phyloP scores from a whole-genome alignment of 2,113 vertebrate species.

The Spermophilus dauricus region DNA sequence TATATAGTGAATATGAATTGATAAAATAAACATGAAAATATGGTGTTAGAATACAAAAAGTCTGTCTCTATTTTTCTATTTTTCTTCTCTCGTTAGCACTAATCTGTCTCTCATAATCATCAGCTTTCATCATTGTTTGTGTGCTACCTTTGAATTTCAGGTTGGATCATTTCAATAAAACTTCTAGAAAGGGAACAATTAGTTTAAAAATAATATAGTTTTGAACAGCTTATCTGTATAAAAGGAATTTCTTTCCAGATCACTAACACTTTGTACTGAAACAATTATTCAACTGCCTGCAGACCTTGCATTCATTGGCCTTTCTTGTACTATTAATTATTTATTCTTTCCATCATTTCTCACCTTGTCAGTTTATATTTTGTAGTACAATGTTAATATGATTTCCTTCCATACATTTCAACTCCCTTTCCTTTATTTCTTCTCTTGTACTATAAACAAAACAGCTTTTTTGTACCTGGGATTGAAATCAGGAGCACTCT shows the following conservation, averaged over 20 bases:
- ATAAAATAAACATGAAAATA: not conserved
- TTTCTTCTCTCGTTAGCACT: not conserved
- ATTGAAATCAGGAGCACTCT: no score
- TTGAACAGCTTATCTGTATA: not conserved
- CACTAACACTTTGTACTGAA: not conserved
- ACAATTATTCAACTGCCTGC: not conserved
- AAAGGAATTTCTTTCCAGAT: not conserved
- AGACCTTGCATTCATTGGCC: not conserved
- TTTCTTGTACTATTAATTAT: not conserved
- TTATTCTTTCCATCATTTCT: not conserved
- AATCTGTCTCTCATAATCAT: not conserved
- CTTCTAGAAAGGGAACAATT: not conserved
- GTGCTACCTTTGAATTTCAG: not conserved
- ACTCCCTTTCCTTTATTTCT: not conserved
- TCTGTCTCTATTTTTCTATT: not conserved
- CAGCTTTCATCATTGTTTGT: not conserved
- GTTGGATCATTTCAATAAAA: not conserved
- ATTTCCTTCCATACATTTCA: not conserved
- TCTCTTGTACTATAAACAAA: not conserved
- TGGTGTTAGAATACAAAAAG: not conserved
- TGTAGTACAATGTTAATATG: not conserved
- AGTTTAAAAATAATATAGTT: not conserved
- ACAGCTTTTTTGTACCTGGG: not conserved
- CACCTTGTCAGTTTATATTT: not conserved
- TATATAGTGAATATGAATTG: not conserved